Percentiles rank a stretch among this genome's conserved stretches.
phyloP scores from a whole-genome alignment of 2,113 vertebrate species.

The Picathartes gymnocephalus region DNA sequence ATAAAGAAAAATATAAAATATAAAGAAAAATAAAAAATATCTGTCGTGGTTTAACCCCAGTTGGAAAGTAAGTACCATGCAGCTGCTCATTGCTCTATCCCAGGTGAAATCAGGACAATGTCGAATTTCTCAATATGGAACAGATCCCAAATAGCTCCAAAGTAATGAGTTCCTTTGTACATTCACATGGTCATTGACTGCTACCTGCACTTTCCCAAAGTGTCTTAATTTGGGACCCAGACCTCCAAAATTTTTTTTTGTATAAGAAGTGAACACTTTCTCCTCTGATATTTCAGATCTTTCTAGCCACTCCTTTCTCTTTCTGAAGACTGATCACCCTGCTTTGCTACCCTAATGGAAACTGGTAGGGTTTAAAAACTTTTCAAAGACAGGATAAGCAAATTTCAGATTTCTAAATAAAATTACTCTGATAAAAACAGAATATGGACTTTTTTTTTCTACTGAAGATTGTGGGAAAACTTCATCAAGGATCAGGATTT shows the following conservation, averaged over 20 bases:
- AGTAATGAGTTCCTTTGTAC: not conserved
- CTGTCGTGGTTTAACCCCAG: not conserved
- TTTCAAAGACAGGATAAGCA: not conserved
- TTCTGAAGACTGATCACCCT: not conserved
- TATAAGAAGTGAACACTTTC: not conserved
- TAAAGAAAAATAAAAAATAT: not conserved
- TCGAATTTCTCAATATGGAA: not conserved
- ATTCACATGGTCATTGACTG: not conserved
- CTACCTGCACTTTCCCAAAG: not conserved
- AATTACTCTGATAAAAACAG: not conserved
- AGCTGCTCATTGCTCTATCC: not conserved
- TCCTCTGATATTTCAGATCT: not conserved
- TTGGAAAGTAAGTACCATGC: not conserved
- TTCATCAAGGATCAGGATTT: not conserved
- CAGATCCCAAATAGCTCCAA: not conserved
- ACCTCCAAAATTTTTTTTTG: not conserved
- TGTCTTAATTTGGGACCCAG: not conserved
- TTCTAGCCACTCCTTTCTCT: not conserved
- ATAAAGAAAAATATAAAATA: not conserved
- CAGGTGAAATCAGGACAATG: not conserved
- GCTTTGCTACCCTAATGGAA: not conserved
- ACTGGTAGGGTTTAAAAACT: not conserved
- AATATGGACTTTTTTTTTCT: not conserved
- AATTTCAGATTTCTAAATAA: not conserved
- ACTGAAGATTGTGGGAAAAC: not conserved